Evolutionary conservation across 2,113 vertebrate genomes (phyloP).

Genomic region (Gadus chalcogrammus): DNA sequence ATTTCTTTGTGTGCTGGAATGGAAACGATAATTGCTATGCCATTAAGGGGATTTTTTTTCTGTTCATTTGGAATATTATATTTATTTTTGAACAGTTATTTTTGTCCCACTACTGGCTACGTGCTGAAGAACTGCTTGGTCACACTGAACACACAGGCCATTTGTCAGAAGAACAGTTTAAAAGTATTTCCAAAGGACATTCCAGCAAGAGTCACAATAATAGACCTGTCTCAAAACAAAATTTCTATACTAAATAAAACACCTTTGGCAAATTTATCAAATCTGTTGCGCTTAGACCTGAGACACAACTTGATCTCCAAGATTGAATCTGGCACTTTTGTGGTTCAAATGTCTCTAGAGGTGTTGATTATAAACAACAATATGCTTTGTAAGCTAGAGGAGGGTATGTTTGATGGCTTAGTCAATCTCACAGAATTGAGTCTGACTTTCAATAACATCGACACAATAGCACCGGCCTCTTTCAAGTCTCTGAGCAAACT

Average conservation of each 20-base stretch:
- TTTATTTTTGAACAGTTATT: slow-evolving; percentile 1
- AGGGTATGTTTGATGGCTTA: slow-evolving; percentile 53
- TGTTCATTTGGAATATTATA: not conserved
- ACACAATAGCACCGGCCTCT: slow-evolving; percentile 18
- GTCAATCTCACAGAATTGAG: slow-evolving; percentile 45
- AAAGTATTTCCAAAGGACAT: slow-evolving; percentile 30
- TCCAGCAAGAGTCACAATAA: slow-evolving; percentile 23
- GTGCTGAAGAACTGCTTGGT: slow-evolving; percentile 28
- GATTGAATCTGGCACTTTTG: slow-evolving; percentile 47
- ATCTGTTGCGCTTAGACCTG: slow-evolving; percentile 45
- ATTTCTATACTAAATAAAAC: slow-evolving; percentile 37
- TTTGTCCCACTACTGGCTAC: slow-evolving; percentile 13
- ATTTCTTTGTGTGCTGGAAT: too few species aligned
- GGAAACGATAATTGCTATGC: too few species aligned
- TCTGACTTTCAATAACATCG: slow-evolving; percentile 39
- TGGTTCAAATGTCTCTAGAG: slow-evolving; percentile 32
- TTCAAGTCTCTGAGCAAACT: slow-evolving; percentile 52
- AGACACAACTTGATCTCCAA: slow-evolving; percentile 36
- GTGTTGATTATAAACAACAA: slow-evolving; percentile 57
- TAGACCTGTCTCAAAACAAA: slow-evolving; percentile 58
- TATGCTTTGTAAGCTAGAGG: slow-evolving; percentile 27
- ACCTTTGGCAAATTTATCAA: slow-evolving; percentile 38
- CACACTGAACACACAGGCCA: not conserved
- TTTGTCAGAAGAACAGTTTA: slow-evolving; percentile 43
- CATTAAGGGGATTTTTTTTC: too few species aligned